phyloP scores from a whole-genome alignment of 1,140 invertebrate species.

The Diploscapter pachys region DNA sequence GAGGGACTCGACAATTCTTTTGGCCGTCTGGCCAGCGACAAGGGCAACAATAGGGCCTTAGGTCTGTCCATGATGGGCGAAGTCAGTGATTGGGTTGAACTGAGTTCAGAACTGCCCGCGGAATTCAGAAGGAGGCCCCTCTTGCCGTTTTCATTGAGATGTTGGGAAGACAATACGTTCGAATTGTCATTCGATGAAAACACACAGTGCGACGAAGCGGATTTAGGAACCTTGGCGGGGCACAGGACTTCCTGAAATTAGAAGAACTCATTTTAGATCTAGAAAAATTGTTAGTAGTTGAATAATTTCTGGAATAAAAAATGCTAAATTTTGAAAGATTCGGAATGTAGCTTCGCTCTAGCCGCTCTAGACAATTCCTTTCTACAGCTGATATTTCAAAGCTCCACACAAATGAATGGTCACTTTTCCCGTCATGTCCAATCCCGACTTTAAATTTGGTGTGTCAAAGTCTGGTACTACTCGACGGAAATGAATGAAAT shows the following conservation, averaged over 20 bases:
- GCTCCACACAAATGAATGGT: too few relatives aligned
- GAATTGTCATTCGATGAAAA: constrained; percentile 12
- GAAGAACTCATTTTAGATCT: too few relatives aligned
- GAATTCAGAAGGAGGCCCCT: neutral
- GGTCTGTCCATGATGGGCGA: constrained; percentile 12
- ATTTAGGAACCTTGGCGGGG: constrained; percentile 30
- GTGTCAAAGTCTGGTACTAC: too few relatives aligned
- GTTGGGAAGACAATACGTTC: neutral
- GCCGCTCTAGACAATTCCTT: too few relatives aligned
- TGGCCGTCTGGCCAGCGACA: constrained; percentile 8
- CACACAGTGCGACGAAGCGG: constrained; percentile 27
- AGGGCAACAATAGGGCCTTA: constrained; percentile 9
- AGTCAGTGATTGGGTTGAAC: constrained; percentile 2
- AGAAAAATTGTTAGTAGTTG: too few relatives aligned
- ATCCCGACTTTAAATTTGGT: too few relatives aligned
- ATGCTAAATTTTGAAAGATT: too few relatives aligned
- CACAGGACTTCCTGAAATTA: neutral
- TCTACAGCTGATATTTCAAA: too few relatives aligned
- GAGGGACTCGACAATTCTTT: constrained; percentile 52
- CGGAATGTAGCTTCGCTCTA: too few relatives aligned
- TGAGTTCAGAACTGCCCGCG: neutral
- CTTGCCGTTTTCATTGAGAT: constrained; percentile 17
- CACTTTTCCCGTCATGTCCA: too few relatives aligned
- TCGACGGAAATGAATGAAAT: too few relatives aligned
- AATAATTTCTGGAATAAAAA: too few relatives aligned